A percentile compares a stretch with the other conserved stretches of the same genome.
Conservation (phyloP, 2,113 vertebrate genomes). For the Stegostoma tigrinum region DNA sequence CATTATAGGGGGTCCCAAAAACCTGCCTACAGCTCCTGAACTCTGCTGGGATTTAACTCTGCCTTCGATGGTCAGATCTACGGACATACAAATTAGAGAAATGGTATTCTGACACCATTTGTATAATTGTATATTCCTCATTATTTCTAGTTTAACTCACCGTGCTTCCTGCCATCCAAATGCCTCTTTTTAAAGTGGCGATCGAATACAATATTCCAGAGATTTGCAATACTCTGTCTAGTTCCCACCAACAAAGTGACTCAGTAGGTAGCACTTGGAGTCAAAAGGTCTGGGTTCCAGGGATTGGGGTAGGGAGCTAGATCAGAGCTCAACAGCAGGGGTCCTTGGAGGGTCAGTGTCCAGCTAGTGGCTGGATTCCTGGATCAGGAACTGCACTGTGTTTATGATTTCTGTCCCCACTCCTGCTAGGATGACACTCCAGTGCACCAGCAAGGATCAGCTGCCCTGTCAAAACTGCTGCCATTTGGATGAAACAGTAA, state of each 20-base stretch:
- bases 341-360: too few relatives aligned
- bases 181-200: background rate
- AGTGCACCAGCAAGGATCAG: too few relatives aligned
- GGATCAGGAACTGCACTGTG: too few relatives aligned
- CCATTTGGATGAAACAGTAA: too few relatives aligned
- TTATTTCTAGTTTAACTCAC: background rate
- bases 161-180: background rate
- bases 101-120: background rate
- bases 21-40: background rate
- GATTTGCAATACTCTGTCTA: background rate
- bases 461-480: too few relatives aligned
- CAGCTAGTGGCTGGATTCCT: too few relatives aligned
- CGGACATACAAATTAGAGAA: conserved; percentile 6
- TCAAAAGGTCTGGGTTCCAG: too few relatives aligned
- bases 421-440: too few relatives aligned
- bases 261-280: too few relatives aligned
- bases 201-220: background rate
- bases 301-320: too few relatives aligned
- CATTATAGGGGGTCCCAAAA: background rate
- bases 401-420: too few relatives aligned
- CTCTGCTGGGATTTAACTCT: background rate
- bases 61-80: background rate
- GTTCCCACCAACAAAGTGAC: background rate
- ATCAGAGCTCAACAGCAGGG: too few relatives aligned
- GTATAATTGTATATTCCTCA: background rate